Conservation (phyloP, 37 sponge, comb jelly and placozoan species). For the Halisarca cf. caerulea region DNA sequence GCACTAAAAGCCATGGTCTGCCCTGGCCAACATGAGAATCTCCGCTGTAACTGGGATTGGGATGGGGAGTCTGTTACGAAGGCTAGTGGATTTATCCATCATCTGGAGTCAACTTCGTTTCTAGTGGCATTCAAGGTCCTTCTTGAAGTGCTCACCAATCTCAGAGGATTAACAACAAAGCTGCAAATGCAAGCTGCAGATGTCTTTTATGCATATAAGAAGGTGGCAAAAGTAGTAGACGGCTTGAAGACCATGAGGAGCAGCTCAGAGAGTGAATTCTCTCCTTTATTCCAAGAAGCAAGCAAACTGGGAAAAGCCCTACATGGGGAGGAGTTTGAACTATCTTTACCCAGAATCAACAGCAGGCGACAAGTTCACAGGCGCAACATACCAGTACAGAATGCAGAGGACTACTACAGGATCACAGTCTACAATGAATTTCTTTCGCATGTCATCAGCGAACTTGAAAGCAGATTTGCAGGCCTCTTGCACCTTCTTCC, state of each 20-base stretch:
- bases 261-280: constrained; percentile 32
- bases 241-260: constrained; percentile 24
- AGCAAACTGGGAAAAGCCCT: constrained; percentile 21
- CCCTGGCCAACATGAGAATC: constrained; percentile 22
- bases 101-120: constrained; percentile 45
- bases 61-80: constrained; percentile 60
- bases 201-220: constrained; percentile 57
- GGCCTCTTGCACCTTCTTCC: constrained; percentile 59
- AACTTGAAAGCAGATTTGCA: constrained; percentile 52
- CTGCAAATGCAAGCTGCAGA: constrained; percentile 57
- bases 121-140: constrained; percentile 51
- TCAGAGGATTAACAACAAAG: constrained; percentile 45
- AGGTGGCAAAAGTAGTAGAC: constrained; percentile 18
- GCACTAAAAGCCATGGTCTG: constrained; percentile 52
- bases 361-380: constrained; percentile 48
- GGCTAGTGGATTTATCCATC: constrained; percentile 63
- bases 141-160: constrained; percentile 20
- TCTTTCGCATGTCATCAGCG: constrained; percentile 41
- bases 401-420: constrained; percentile 59
- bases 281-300: neutral
- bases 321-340: constrained; percentile 33
- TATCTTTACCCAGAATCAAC: constrained; percentile 33
- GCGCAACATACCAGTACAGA: constrained; percentile 25
- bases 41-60: constrained; percentile 64
- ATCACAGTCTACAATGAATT: constrained; percentile 45